Conservation (phyloP, 2,888 invertebrate species). For the Zygaena filipendulae region DNA sequence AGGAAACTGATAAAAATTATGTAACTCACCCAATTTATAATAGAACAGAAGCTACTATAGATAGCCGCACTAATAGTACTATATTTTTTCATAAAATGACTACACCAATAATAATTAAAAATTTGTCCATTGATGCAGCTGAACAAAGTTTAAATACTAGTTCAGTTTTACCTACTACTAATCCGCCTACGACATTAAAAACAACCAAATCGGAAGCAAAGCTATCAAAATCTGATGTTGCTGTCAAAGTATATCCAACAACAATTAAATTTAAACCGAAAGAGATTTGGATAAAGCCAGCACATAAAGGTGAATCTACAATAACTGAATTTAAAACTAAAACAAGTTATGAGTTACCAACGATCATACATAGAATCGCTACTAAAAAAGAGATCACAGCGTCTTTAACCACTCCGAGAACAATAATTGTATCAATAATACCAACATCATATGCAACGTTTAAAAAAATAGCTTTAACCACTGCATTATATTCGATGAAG, state of each 20-base stretch:
- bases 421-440: slow-evolving; percentile 60
- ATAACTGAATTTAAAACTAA: slow-evolving; percentile 36
- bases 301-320: slow-evolving; percentile 57
- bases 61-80: too few relatives aligned
- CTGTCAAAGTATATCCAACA: slow-evolving; percentile 31
- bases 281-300: slow-evolving; percentile 60
- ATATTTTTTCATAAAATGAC: too few relatives aligned
- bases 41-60: slow-evolving; percentile 24
- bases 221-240: slow-evolving; percentile 35
- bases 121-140: too few relatives aligned
- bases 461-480: slow-evolving; percentile 51
- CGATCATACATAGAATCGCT: slow-evolving; percentile 29
- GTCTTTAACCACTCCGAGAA: slow-evolving; percentile 48
- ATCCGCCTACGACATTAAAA: too few relatives aligned
- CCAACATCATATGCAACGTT: slow-evolving; percentile 56
- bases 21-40: slow-evolving; percentile 22
- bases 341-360: slow-evolving; percentile 26
- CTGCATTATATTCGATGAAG: slow-evolving; percentile 33
- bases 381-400: slow-evolving; percentile 33
- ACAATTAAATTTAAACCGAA: slow-evolving; percentile 53
- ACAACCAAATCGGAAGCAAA: slow-evolving; percentile 25
- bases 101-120: too few relatives aligned
- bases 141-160: too few relatives aligned
- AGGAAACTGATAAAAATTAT: not conserved
- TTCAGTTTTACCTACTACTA: too few relatives aligned